A percentile compares a stretch with the other conserved stretches of the same genome.
Conservation (phyloP, 2,113 vertebrate species). For the Caretta caretta region DNA sequence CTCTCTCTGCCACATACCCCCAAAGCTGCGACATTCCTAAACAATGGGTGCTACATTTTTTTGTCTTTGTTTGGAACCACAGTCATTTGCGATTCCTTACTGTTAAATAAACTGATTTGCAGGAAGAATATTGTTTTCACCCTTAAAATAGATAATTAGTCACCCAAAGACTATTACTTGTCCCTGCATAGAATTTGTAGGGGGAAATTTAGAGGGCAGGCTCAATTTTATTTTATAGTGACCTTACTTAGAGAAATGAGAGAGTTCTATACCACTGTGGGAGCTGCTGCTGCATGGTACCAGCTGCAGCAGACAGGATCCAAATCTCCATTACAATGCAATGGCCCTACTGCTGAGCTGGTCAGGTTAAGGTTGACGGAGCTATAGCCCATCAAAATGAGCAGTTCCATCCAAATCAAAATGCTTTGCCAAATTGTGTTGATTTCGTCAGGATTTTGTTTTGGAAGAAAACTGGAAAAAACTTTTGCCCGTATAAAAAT, state of each 20-base stretch:
- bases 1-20: background rate
- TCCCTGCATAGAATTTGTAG: background rate
- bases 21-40: background rate
- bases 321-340: background rate
- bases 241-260: background rate
- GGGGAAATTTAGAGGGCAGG: background rate
- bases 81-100: background rate
- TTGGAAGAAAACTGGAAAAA: background rate
- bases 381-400: background rate
- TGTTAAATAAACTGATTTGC: background rate
- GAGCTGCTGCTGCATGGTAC: background rate
- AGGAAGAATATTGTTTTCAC: accelerated
- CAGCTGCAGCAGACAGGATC: accelerated
- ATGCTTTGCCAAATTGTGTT: background rate
- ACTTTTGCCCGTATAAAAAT: background rate
- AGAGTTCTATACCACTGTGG: background rate
- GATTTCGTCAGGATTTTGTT: background rate
- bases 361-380: background rate
- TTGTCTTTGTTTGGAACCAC: background rate
- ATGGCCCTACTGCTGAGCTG: background rate
- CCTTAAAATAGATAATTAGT: background rate
- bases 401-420: slow-evolving; percentile 1
- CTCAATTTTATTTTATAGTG: background rate
- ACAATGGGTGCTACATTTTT: background rate
- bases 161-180: background rate